These are phyloP conservation scores for Catharus minimus DNA, from an alignment of 2,113 vertebrate species.

Conservation along the genomic window DNA sequence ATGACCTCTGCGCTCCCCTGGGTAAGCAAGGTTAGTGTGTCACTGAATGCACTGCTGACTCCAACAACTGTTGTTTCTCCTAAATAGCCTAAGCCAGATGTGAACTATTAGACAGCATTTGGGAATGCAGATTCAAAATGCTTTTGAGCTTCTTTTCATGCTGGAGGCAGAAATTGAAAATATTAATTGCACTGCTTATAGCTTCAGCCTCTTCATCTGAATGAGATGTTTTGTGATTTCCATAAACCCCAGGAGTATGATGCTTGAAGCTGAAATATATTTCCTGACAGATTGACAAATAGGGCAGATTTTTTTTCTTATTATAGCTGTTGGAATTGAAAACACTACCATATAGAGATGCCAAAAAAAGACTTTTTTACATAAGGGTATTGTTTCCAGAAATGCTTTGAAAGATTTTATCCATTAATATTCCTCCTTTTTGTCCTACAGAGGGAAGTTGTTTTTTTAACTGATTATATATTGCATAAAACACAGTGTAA, in stretches of 20 bases:
- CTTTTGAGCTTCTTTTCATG: conserved; percentile 56
- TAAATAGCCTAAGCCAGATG: conserved; percentile 61
- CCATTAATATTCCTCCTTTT: conserved; percentile 41
- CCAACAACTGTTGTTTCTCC: background rate
- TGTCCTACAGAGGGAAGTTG: conserved; percentile 14
- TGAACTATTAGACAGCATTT: conserved; percentile 69
- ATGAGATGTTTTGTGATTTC: conserved; percentile 70
- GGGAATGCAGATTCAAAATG: conserved; percentile 54
- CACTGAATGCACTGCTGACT: background rate
- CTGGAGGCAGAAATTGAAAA: conserved; percentile 67
- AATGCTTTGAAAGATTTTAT: conserved; percentile 40
- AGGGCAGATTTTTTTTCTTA: conserved; percentile 57
- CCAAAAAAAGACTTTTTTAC: background rate
- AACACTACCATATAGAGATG: conserved; percentile 39
- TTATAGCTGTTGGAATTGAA: conserved; percentile 63
- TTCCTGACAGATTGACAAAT: conserved; percentile 75
- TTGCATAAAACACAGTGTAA: background rate
- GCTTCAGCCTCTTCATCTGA: conserved; percentile 70
- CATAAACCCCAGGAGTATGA: conserved; percentile 64
- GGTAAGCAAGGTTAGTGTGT: background rate
- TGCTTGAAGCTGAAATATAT: conserved; percentile 72
- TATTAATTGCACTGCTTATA: conserved; percentile 73
- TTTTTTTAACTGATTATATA: conserved; percentile 25
- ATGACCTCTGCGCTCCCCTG: background rate
- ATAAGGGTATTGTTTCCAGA: conserved; percentile 45